Base-by-base conservation (phyloP, 2,797 vertebrate species). In the Sciurus vulgaris region DNA sequence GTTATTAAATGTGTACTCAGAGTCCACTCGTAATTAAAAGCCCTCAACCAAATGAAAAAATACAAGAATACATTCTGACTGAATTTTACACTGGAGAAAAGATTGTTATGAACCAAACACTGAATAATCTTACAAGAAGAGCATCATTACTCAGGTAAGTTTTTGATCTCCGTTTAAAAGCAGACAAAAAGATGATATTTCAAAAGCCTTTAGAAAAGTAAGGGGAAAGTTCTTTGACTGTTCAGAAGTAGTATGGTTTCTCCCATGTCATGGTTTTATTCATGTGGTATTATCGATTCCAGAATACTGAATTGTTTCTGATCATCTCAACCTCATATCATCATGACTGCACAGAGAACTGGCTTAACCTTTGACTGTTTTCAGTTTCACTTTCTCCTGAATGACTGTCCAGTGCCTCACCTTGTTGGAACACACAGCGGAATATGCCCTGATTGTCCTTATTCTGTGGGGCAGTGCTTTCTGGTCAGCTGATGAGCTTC, bases 11-110 rank as follows among this genome's bases (percentile, higher is more conserved):
- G 17, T 51, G 18, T 51, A 65, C 47, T 74, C 56, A 78, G 56
- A 73, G 56, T 82, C 44, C 83, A n/a, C 17, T 73, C 18, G 44
- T 91, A 83, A 81, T 76, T 84, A 89, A 95, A 95, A 90, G 35
- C 10, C 35, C 38, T 93, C 56, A 54, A 24, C 35, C 35, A 94
- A 59, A 63, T 70, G n/a, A 74, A 93, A 89, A 54, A 81, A 30
- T 51, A 70, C 15, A 86, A 70, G 35, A 47, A 49, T 47, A 49
- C 20, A n/a, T 47, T 38, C 86, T 86, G 70, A 33, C 59, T 92
- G 22, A 96, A 87, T 87, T 93, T 79, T 54, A 74, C 14, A 54
- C 14, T 56, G 28, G 35, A 78, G 65, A 28, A 47, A 78, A 41
- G 73, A 49, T 18, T 38, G 38, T 91, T 54, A 82, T 91, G n/a